These are phyloP conservation scores for Psittacula cyanocephala DNA, from an alignment of 2,113 vertebrate species.

Conservation along the genomic window DNA sequence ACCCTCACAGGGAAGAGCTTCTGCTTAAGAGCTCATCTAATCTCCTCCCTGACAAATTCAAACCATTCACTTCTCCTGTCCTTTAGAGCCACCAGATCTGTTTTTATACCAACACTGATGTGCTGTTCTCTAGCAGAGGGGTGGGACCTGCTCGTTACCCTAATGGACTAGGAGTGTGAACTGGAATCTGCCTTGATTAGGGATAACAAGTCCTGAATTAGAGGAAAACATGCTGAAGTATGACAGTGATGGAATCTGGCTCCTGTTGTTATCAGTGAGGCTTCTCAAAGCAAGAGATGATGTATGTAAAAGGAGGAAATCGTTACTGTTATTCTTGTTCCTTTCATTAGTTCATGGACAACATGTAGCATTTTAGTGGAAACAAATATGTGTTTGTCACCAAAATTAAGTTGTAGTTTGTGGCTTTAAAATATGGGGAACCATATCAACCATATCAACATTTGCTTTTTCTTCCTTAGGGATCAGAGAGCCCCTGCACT, in stretches of 20 bases:
- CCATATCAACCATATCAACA: rapidly evolving
- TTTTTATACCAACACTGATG: neutral
- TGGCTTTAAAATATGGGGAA: rapidly evolving
- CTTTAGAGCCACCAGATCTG: too few relatives aligned
- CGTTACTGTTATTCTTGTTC: neutral
- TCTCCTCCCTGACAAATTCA: neutral
- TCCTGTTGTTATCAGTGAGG: rapidly evolving
- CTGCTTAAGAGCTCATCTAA: neutral
- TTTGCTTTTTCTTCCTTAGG: neutral
- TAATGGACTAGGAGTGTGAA: neutral
- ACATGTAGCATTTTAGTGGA: neutral
- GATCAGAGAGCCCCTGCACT: rapidly evolving
- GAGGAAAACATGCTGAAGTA: rapidly evolving
- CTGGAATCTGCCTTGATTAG: neutral
- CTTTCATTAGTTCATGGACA: neutral
- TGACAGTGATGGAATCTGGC: neutral
- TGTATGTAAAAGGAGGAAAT: neutral
- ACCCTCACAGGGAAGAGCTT: neutral
- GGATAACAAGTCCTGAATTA: neutral
- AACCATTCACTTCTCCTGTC: neutral
- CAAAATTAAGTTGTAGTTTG: neutral
- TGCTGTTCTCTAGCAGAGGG: neutral
- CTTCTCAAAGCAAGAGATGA: neutral
- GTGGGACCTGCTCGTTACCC: neutral
- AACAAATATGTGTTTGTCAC: rapidly evolving